These are phyloP conservation scores for Aphelenchoides avenae DNA, from an alignment of 1,140 invertebrate genomes.

Conservation along the genomic window DNA sequence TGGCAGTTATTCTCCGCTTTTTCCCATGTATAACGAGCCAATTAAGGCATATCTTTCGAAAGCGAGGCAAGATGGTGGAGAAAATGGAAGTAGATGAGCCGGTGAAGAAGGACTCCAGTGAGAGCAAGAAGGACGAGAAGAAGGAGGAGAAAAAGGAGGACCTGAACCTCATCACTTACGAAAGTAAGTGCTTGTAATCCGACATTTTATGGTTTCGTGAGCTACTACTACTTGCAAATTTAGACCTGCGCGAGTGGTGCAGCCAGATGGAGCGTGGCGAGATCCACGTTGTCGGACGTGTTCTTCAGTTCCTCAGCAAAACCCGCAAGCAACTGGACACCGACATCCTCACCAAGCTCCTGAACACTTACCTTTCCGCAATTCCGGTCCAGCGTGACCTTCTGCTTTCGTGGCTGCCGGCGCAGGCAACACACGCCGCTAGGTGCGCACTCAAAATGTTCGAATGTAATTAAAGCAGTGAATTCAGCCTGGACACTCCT, in stretches of 20 bases:
- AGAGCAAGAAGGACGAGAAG: too few species aligned
- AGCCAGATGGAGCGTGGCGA: slow-evolving; percentile 35
- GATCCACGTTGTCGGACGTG: slow-evolving; percentile 28
- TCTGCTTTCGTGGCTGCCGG: slow-evolving; percentile 20
- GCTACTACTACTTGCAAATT: too few species aligned
- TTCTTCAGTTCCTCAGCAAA: slow-evolving; percentile 31
- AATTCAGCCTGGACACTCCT: slow-evolving; percentile 19
- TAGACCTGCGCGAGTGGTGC: slow-evolving; percentile 33
- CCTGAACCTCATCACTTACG: too few species aligned
- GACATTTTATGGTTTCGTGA: too few species aligned
- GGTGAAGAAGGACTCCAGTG: too few species aligned
- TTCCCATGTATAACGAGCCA: too few species aligned
- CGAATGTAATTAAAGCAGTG: neutral
- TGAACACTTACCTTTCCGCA: slow-evolving; percentile 20
- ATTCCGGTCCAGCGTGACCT: slow-evolving; percentile 17
- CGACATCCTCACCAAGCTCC: slow-evolving; percentile 25
- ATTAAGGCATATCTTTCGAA: too few species aligned
- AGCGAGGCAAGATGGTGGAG: too few species aligned
- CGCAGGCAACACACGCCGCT: neutral
- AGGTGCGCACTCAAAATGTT: neutral
- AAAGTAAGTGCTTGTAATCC: too few species aligned
- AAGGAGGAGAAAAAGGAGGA: too few species aligned
- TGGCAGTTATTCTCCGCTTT: too few species aligned
- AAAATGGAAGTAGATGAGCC: too few species aligned
- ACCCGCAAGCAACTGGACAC: slow-evolving; percentile 32